Base-by-base conservation (phyloP, 1,140 invertebrate species). In the Triops cancriformis region DNA sequence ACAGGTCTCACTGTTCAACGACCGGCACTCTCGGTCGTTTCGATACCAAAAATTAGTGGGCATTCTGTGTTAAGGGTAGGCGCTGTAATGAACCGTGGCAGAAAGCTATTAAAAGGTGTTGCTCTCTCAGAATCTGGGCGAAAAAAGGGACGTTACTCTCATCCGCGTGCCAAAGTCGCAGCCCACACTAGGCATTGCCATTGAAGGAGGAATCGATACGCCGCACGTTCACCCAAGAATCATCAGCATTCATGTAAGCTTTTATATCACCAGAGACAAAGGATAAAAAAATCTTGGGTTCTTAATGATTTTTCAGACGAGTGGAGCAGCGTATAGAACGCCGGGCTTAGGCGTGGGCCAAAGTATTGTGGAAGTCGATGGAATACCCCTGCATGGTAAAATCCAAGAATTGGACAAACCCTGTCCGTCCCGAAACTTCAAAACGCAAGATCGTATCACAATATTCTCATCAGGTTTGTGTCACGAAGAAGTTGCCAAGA, bases 201-300 rank as follows among this genome's bases (percentile, higher is more conserved):
- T 64, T 14, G 51, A 64, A 64, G 51, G 51, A 64, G 51, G 51
- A 64, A 64, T 64, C 51, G 51, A 64, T 64, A 64, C 51, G 14
- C 51, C 51, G n/a, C 51, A 64, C 23, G 23, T 64, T 64, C 51
- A 64, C 23, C 51, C 51, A 64, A 64, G 51, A 64, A 64, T 64
- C 14, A 64, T 64, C 51, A 64, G 51, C 51, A 64, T 64, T 64
- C 51, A 64, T 23, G 51, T 64, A 64, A 64, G 51, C 51, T 23
- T 23, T 23, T 64, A 7, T 37, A n/a, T 64, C 51, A 23, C n/a
- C 51, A 64, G 1, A 18, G 31, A 64, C 14, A 64, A 51, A 64
- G 23, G 23, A 64, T 64, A 64, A 10, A 64, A 64, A 3, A 64
- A 64, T 12, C 18, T 23, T 64, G 6, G 51, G 51, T 18, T 64